Conservation (phyloP, 2,797 vertebrate species). For the Sciurus vulgaris region DNA sequence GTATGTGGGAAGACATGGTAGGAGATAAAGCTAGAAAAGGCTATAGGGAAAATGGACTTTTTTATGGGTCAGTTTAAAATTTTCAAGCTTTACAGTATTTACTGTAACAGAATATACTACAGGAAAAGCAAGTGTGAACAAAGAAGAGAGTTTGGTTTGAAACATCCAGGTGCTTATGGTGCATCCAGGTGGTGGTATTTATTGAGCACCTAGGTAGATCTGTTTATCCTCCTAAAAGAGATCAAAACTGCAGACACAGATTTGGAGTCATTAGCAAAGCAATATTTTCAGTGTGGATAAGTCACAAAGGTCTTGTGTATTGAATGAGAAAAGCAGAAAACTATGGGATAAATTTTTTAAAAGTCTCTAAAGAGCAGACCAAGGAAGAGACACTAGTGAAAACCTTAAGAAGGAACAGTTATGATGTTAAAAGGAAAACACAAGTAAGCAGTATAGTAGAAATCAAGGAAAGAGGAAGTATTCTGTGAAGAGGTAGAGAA, state of each 20-base stretch:
- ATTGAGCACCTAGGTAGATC: neutral
- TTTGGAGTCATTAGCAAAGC: neutral
- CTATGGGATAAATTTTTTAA: neutral
- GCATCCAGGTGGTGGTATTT: neutral
- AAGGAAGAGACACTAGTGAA: neutral
- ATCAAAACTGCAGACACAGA: neutral
- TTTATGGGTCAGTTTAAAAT: neutral
- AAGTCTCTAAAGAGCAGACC: neutral
- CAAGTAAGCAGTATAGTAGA: neutral
- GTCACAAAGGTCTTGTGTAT: neutral
- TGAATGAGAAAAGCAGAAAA: neutral
- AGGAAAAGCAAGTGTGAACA: neutral
- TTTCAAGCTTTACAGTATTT: slow-evolving; percentile 21
- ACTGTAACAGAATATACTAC: neutral
- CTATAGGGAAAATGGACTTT: neutral
- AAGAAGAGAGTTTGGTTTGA: neutral
- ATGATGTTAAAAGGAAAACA: neutral
- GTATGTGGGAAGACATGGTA: neutral
- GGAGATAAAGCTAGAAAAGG: neutral
- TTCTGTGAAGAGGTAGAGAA: neutral
- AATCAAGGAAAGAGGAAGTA: neutral
- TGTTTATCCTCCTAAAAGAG: neutral
- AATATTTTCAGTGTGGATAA: neutral
- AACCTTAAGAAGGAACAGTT: neutral
- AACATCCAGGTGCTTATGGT: neutral